Conservation (phyloP, 1,140 invertebrate genomes). For the Thaumatotibia leucotreta region DNA sequence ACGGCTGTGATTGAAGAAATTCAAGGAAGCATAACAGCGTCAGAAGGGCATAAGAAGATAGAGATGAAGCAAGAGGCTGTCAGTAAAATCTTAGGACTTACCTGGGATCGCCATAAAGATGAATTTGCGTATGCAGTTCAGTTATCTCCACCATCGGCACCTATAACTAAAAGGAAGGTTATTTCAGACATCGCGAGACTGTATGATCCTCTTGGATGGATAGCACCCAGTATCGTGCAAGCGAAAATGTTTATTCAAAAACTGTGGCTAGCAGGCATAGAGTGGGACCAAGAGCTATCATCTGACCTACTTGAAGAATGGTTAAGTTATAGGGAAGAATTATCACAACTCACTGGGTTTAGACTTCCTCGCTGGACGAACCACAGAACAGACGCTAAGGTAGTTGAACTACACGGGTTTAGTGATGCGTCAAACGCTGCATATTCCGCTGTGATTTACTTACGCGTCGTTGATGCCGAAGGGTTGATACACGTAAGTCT, state of each 20-base stretch:
- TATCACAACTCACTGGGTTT: background rate
- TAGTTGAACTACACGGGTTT: constrained; percentile 15
- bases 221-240: constrained; percentile 37
- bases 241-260: constrained; percentile 52
- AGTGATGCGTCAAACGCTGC: constrained; percentile 30
- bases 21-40: background rate
- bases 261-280: constrained; percentile 30
- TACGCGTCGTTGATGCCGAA: background rate
- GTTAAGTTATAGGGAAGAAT: constrained; percentile 13
- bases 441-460: constrained; percentile 20
- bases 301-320: constrained; percentile 13
- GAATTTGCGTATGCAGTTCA: constrained; percentile 10
- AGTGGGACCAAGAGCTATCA: constrained; percentile 38
- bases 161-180: constrained; percentile 17
- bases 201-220: constrained; percentile 30
- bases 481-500: constrained; percentile 2
- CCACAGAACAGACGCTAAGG: background rate
- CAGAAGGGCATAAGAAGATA: background rate
- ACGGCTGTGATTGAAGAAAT: constrained; percentile 8
- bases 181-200: constrained; percentile 9
- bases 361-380: constrained; percentile 9
- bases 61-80: background rate
- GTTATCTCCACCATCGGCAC: background rate
- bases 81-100: constrained; percentile 13
- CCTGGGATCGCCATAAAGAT: constrained; percentile 5